Evolutionary conservation across 2,797 vertebrate genomes (phyloP).

Genomic region (Urosaurus nigricauda): DNA sequence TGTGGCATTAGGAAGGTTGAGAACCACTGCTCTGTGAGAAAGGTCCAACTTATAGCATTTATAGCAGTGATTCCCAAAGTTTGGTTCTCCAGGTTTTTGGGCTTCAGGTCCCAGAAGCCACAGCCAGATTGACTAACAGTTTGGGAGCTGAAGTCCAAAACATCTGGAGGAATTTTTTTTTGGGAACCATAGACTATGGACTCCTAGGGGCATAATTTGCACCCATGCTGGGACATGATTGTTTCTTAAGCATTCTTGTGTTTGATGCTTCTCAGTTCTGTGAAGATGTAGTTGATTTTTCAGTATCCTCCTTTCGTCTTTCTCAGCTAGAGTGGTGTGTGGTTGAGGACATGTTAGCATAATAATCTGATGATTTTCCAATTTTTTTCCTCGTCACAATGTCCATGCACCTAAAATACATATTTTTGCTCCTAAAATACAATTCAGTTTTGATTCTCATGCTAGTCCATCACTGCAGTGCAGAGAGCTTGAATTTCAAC

Average conservation of each 20-base stretch:
- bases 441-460: neutral
- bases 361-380: neutral
- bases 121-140: no score
- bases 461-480: neutral
- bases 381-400: neutral
- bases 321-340: neutral
- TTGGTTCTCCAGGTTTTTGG: no score
- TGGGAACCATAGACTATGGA: neutral
- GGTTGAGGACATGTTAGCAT: neutral
- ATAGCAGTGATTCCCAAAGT: no score
- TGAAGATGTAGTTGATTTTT: neutral
- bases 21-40: no score
- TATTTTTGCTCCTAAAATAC: neutral
- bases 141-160: no score
- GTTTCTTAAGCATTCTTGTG: slow-evolving; percentile 13
- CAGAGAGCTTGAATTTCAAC: neutral
- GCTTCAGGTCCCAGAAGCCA: no score
- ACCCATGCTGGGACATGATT: neutral
- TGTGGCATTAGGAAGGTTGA: no score
- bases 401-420: no score
- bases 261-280: accelerated
- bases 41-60: no score
- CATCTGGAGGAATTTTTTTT: no score
- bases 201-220: slow-evolving; percentile 34
- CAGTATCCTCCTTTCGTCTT: neutral